phyloP scores from a whole-genome alignment of 2,888 invertebrate species.

The Isotomurus palustris region DNA sequence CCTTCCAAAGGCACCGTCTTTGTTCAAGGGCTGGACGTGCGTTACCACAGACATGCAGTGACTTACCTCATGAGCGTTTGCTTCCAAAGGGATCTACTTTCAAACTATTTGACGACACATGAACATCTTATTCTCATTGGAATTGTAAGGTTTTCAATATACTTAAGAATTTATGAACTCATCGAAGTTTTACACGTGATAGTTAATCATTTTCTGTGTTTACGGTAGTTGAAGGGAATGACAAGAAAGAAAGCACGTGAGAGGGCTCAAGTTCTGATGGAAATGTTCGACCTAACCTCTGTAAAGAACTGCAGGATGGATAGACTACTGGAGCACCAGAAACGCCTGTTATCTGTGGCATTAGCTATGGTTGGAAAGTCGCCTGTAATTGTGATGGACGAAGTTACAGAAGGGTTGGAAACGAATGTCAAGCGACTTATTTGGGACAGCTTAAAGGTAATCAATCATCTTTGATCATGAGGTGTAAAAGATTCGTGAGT shows the following conservation, averaged over 20 bases:
- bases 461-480: neutral
- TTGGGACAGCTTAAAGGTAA: neutral
- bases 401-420: neutral
- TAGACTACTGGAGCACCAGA: neutral
- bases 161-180: neutral
- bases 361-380: neutral
- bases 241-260: neutral
- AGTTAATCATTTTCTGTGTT: neutral
- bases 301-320: neutral
- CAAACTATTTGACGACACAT: constrained; percentile 19
- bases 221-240: neutral
- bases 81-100: constrained; percentile 13
- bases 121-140: constrained; percentile 25
- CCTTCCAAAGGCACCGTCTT: constrained; percentile 19
- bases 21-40: constrained; percentile 16
- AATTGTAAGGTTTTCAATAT: neutral
- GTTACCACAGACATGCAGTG: constrained; percentile 11
- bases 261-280: neutral
- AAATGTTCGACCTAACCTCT: neutral
- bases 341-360: neutral
- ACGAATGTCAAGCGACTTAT: neutral
- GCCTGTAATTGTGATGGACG: neutral
- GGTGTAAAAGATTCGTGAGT: neutral
- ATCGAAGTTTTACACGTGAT: neutral
- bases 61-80: constrained; percentile 21